Base-by-base conservation (phyloP, 2,888 invertebrate species). In the Atethmia centrago region DNA sequence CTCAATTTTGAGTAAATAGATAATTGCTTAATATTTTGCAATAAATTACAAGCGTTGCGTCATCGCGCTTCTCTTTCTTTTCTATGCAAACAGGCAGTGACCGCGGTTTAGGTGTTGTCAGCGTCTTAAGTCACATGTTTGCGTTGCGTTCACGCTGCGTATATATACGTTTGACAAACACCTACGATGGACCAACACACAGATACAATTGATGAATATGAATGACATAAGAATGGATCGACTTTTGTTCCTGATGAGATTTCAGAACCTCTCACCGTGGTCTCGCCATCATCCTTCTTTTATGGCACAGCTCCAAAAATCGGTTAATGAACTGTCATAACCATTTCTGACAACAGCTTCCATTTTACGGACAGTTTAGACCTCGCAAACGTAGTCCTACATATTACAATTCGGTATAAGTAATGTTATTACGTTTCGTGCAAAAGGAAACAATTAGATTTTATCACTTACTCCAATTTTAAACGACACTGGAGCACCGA, bases 371-470 rank as follows among this genome's bases (percentile, higher is more conserved):
- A 56, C 16, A 56, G 45, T 51, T 67, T 21, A 65, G 55, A 56
- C 31, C n/a, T 65, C 10, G 16, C 28, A 45, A 62, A 51, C 21
- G 3, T 66, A 19, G 40, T 21, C 3, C 4, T 25, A 4, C 14
- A 21, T 56, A 71, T 56, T 62, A 49, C 55, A 79, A 79, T 49
- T 49, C 47, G 31, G 31, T 36, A 31, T 3, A 31, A 31, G 53
- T 49, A 71, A 53, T 61, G 47, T 40, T 47, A 31, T 69, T 40
- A 40, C 8, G 25, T 53, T n/a, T 61, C 8, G 12, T 42, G 51
- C 36, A 9, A 56, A 47, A 36, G 56, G 61, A 68, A 67, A 49
- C 49, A 65, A 71, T 81, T 65, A 45, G 45, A 83, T 83, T 79
- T 56, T 65, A 81, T 67, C 28, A 12, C 59, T 45, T 65, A 62